Conservation (phyloP, 2,888 invertebrate species). For the Drosophila demipolita region DNA sequence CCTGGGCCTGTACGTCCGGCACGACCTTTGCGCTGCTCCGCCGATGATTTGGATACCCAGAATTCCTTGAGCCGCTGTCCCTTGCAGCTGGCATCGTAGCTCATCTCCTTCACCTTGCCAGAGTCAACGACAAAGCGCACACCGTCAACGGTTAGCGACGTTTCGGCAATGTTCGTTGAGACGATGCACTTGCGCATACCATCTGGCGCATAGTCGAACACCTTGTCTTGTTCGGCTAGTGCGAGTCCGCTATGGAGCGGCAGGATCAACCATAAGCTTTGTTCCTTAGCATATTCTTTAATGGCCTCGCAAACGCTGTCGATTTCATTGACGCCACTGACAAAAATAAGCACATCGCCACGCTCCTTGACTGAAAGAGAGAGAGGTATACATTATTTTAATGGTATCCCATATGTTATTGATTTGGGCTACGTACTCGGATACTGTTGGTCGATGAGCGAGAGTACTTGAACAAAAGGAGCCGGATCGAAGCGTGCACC, state of each 20-base stretch:
- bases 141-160: constrained; percentile 99
- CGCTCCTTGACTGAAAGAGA: constrained; percentile 89
- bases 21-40: constrained; percentile 98
- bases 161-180: constrained; percentile 99
- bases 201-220: constrained; percentile 97
- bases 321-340: constrained; percentile 98
- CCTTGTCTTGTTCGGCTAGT: constrained; percentile 98
- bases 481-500: constrained; percentile 94
- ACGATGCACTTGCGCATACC: constrained; percentile 98
- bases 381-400: neutral
- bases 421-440: constrained; percentile 84
- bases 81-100: constrained; percentile 95
- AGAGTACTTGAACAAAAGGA: constrained; percentile 96
- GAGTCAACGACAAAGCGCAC: constrained; percentile 98
- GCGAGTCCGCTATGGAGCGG: constrained; percentile 97
- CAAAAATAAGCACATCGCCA: constrained; percentile 97
- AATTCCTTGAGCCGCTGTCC: constrained; percentile 97
- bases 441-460: constrained; percentile 96
- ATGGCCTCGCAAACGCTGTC: constrained; percentile 94
- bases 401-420: neutral
- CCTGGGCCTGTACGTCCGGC: constrained; percentile 98
- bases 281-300: constrained; percentile 91
- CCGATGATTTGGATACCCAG: constrained; percentile 98
- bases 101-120: constrained; percentile 99
- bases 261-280: constrained; percentile 94